A percentile compares a stretch with the other conserved stretches of the same genome.
phyloP scores from a whole-genome alignment of 2,888 invertebrate species.

The Tipula lateralis region DNA sequence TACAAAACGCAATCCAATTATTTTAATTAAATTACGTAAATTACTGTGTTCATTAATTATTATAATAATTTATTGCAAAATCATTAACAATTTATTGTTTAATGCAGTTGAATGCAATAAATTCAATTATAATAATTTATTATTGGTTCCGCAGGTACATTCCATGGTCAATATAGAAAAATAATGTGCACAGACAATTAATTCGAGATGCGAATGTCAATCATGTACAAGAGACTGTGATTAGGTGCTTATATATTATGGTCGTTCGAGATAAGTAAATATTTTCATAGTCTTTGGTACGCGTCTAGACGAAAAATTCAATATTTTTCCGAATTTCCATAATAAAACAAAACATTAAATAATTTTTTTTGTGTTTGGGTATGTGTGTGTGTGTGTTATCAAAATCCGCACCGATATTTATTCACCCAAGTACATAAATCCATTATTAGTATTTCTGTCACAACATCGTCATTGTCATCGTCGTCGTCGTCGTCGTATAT shows the following conservation, averaged over 20 bases:
- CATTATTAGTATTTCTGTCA: not conserved
- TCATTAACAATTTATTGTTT: not conserved
- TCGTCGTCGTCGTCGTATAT: not conserved
- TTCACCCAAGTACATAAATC: not conserved
- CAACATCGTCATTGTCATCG: not conserved
- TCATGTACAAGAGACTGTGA: not conserved
- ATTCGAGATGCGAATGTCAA: not conserved
- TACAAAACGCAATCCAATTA: not conserved
- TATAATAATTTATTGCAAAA: not conserved
- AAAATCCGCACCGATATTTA: not conserved
- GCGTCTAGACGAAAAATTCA: not conserved
- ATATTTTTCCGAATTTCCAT: not conserved
- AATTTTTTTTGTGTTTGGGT: too few species aligned
- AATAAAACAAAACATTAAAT: not conserved
- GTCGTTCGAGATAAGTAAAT: not conserved
- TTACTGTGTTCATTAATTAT: not conserved
- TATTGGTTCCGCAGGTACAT: not conserved
- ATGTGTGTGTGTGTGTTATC: not conserved
- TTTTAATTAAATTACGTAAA: not conserved
- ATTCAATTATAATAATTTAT: not conserved
- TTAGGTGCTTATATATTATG: not conserved
- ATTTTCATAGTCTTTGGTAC: not conserved
- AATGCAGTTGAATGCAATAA: not conserved
- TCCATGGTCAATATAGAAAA: not conserved
- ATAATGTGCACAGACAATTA: not conserved